phyloP scores from a whole-genome alignment of 2,113 vertebrate genomes.

The Tonatia bakeri region DNA sequence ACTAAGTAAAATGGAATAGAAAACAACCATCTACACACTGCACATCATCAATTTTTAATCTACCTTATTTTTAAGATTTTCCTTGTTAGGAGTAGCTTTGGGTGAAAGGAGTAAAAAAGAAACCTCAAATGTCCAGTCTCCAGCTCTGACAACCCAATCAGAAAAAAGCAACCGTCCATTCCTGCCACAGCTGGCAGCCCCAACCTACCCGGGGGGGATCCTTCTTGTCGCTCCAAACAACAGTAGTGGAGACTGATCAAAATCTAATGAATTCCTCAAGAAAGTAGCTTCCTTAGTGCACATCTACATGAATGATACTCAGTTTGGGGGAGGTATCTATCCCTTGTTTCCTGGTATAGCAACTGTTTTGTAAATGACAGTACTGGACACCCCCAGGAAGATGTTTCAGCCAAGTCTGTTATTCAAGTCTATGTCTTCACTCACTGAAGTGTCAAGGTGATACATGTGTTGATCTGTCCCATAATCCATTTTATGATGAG shows the following conservation, averaged over 20 bases:
- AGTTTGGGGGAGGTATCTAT: background rate
- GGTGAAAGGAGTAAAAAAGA: slow-evolving; percentile 26
- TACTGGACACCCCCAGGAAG: background rate
- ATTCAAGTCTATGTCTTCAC: slow-evolving; percentile 45
- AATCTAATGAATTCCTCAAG: slow-evolving; percentile 54
- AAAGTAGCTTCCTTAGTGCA: slow-evolving; percentile 31
- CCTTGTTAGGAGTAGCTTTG: slow-evolving; percentile 42
- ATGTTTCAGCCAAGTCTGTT: slow-evolving; percentile 29
- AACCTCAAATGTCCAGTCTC: slow-evolving; percentile 57
- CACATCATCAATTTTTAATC: slow-evolving; percentile 49
- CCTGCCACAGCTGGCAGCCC: slow-evolving; percentile 57
- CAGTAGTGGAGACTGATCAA: slow-evolving; percentile 56
- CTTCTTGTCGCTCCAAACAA: background rate
- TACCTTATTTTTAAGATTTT: slow-evolving; percentile 40
- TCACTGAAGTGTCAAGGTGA: slow-evolving; percentile 49
- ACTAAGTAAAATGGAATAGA: slow-evolving; percentile 57
- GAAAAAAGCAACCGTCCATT: slow-evolving; percentile 67
- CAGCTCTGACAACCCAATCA: slow-evolving; percentile 62
- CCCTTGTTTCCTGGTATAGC: slow-evolving; percentile 15
- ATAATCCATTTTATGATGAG: slow-evolving; percentile 39
- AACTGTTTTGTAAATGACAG: slow-evolving; percentile 46
- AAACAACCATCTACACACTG: background rate
- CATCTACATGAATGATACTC: background rate
- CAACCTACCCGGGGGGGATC: slow-evolving; percentile 22
- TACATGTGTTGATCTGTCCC: slow-evolving; percentile 35